Evolutionary conservation across 2,888 invertebrate species (phyloP), one percentile per base, ranked within the genome.

Genomic region (Limnephilus marmoratus): DNA sequence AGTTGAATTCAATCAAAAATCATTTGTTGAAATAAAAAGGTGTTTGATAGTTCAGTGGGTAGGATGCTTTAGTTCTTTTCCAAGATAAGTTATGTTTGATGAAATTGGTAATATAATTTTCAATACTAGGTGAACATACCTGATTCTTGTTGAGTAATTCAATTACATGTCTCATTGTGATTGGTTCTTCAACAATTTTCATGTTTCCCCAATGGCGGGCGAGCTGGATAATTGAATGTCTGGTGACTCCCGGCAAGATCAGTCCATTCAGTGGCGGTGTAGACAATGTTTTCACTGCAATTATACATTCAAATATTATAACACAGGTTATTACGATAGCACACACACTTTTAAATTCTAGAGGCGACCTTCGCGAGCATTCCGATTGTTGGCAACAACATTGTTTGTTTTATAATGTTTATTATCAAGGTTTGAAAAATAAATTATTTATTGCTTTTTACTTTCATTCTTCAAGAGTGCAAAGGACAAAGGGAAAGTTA

Each of bases 191-290:
- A 81, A 96, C 96, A 11, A 99, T 98, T 94, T 97, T 97, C 94
- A 98, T 97, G 94, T 98, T 98, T 94, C 98, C 98, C 99, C 99
- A 99, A 95, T 98, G 97, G 92, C 96, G 96, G 0, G 97, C 96
- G 94, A 99, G 95, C 94, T 98, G 97, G 80, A 99, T 95, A 93
- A 99, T 97, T 29, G 99, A 99, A 94, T 97, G 97, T 92, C 99
- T 97, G 3, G 98, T 99, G 80, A 99, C 97, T 87, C 99, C 99
- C 13, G 99, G 99, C 94, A 99, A 96, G 94, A 99, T 99, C 2
- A 99, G 96, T 7, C 99, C 99, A 94, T 98, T 98, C 92, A 99
- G 95, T 5, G 99, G 99, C 18, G 99, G 99, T 13, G 99, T 99
- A 53, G 98, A 96, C 94, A 99, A 95, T 96, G 99, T 99, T 95